Conservation (phyloP, 1,140 invertebrate genomes). For the Subanguina moxae region DNA sequence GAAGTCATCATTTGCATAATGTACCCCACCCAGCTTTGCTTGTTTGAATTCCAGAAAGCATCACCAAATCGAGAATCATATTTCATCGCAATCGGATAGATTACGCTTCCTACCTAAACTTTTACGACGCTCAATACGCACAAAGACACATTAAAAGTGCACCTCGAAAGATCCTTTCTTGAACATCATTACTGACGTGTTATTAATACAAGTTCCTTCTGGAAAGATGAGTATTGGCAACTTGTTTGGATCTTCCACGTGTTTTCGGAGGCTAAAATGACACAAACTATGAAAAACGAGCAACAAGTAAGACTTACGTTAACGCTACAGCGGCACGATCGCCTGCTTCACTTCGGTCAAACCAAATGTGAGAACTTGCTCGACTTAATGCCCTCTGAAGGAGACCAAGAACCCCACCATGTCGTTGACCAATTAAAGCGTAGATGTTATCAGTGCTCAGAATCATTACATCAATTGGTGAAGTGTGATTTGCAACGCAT, state of each 20-base stretch:
- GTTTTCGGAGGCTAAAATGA: conserved; percentile 59
- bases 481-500: conserved; percentile 98
- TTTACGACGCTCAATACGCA: conserved; percentile 5
- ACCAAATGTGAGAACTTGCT: conserved; percentile 86
- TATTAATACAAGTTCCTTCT: conserved; percentile 97
- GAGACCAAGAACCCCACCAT: conserved; percentile 87
- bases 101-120: conserved; percentile 32
- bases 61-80: conserved; percentile 96
- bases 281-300: neutral
- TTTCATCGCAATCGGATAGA: conserved; percentile 64
- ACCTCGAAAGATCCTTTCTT: conserved; percentile 99
- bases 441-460: conserved; percentile 95
- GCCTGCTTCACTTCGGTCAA: conserved; percentile 90
- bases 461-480: conserved; percentile 88
- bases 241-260: conserved; percentile 85
- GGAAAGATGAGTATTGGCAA: conserved; percentile 98
- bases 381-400: conserved; percentile 67
- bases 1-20: conserved; percentile 93
- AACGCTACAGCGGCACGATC: conserved; percentile 67
- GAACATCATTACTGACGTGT: conserved; percentile 98
- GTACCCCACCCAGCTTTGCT: conserved; percentile 80
- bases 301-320: neutral
- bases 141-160: neutral
- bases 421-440: conserved; percentile 93
- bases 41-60: conserved; percentile 94